Evolutionary conservation across 2,797 vertebrate genomes (phyloP).

Genomic region (Remorina albescens): DNA sequence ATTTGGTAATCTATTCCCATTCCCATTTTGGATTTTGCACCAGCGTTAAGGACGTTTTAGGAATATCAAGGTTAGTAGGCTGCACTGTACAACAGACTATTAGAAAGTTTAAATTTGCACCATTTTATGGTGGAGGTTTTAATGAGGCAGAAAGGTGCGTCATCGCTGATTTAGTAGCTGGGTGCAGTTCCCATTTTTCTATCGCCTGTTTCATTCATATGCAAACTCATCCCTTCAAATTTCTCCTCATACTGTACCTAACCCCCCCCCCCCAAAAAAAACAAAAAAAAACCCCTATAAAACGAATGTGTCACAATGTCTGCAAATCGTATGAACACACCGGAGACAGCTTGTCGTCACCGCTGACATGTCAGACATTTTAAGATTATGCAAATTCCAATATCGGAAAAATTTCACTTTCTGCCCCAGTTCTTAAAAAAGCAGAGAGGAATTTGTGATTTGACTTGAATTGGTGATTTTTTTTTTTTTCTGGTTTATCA

Average conservation of each 20-base stretch:
- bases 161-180: slow-evolving; percentile 3
- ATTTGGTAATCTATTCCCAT: no score
- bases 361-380: slow-evolving; percentile 32
- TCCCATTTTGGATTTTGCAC: no score
- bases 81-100: no score
- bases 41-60: no score
- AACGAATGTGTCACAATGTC: slow-evolving; percentile 8
- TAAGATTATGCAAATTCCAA: slow-evolving; percentile 42
- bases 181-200: slow-evolving; percentile 8
- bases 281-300: no score
- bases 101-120: no score
- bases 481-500: slow-evolving; percentile 13
- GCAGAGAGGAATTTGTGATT: slow-evolving; percentile 13
- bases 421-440: slow-evolving; percentile 7
- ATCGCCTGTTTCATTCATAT: slow-evolving; percentile 9
- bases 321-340: slow-evolving; percentile 1
- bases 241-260: slow-evolving; percentile 7
- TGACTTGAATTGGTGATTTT: slow-evolving; percentile 34
- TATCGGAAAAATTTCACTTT: slow-evolving; percentile 3
- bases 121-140: neutral
- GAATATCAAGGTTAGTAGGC: no score
- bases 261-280: slow-evolving; percentile 25
- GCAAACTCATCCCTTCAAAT: slow-evolving; percentile 19
- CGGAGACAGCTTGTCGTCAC: slow-evolving; percentile 35
- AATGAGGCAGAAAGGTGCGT: neutral